Evolutionary conservation across 2,888 invertebrate genomes (phyloP), one percentile per base, ranked within the genome.

Genomic region (Agrotis clavis): DNA sequence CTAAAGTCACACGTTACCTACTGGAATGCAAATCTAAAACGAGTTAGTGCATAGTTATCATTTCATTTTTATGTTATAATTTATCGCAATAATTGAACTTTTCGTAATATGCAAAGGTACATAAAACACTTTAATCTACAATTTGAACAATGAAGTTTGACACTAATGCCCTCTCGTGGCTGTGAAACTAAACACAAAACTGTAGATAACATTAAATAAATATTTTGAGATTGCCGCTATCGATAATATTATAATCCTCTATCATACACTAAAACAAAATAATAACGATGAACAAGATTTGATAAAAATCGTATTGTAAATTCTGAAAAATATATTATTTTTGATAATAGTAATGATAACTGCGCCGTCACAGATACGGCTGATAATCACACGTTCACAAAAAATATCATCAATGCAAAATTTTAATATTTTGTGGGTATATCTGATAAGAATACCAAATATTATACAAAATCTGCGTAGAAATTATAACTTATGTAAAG

Each of bases 261-360:
- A 69, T 69, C 75, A 14, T 69, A 75, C 62, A 80, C 69, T 74
- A 51, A 66, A 68, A 67, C 64, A 70, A 67, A 79, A 71, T 76
- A 79, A 67, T 76, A 53, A 70, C 51, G 50, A 74, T 69, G 47
- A 47, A 75, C 67, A 75, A 76, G 56, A 57, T 78, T 65, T 30
- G 78, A 75, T 76, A 64, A 70, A 61, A 65, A 76, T 71, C 54
- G n/a, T 19, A 50, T 21, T 67, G 53, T 47, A 35, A 65, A 70
- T 61, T 75, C 63, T 41, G 45, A 47, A 67, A 64, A 80, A 81
- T 41, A 41, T 1, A 62, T 19, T 67, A 19, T 67, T 54, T 47
- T 57, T 56, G 48, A 76, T 81, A 41, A 53, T 78, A 64, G 47
- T 64, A 1, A 61, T 21, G 47, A 81, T 68, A 71, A 64, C 41